A percentile compares a stretch with the other conserved stretches of the same genome.
Conservation (phyloP, 2,797 vertebrate species). For the Martes flavigula region DNA sequence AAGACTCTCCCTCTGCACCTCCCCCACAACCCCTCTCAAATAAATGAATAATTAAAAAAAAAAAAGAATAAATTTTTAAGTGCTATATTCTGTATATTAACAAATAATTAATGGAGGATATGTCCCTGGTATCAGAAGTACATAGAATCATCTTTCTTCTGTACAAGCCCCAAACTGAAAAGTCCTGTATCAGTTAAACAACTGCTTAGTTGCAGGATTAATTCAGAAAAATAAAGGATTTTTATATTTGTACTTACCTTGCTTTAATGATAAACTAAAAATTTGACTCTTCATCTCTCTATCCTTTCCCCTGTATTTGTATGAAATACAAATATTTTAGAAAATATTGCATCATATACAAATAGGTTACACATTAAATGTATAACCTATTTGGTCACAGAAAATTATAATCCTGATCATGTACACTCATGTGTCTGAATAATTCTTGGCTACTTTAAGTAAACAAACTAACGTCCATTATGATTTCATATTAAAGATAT, state of each 20-base stretch:
- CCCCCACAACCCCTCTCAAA: no score
- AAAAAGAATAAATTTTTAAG: background rate
- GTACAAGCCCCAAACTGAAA: background rate
- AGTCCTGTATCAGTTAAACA: slow-evolving; percentile 32
- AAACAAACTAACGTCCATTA: background rate
- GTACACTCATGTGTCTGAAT: background rate
- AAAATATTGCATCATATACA: background rate
- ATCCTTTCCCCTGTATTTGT: slow-evolving; percentile 3
- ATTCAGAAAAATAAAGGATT: slow-evolving; percentile 32
- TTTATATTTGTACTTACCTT: slow-evolving; percentile 60
- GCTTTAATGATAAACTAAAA: slow-evolving; percentile 56
- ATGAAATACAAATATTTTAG: background rate
- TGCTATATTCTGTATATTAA: background rate
- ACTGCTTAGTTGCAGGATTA: slow-evolving; percentile 23
- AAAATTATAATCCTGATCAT: background rate
- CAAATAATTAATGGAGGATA: background rate
- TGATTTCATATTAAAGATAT: slow-evolving; percentile 20
- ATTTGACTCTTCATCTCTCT: slow-evolving; percentile 29
- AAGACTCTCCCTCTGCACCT: no score
- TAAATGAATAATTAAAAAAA: no score
- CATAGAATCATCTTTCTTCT: background rate
- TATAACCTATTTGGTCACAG: background rate
- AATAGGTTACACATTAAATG: background rate
- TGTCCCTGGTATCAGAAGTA: background rate
- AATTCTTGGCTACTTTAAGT: background rate